Percentiles rank a stretch among this genome's conserved stretches.
These are phyloP conservation scores for Empidonax alnorum DNA, from an alignment of 2,113 vertebrate genomes.

Conservation along the genomic window DNA sequence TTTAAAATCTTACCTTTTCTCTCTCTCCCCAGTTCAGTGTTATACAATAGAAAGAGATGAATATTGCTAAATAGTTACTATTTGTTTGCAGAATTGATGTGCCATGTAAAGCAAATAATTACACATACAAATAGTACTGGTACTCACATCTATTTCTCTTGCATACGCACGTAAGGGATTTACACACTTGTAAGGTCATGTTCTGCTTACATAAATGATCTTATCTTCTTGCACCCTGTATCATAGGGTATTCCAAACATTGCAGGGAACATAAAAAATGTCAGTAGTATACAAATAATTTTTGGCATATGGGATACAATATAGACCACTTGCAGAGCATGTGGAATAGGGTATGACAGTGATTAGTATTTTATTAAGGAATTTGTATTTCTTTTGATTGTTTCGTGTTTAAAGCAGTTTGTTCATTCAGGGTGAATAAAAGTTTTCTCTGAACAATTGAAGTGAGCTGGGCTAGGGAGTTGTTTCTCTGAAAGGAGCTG, in stretches of 20 bases:
- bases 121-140: neutral
- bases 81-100: slow-evolving; percentile 58
- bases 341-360: neutral
- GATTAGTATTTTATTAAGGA: neutral
- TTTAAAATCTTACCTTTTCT: neutral
- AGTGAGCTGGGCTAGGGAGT: neutral
- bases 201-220: slow-evolving; percentile 47
- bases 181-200: slow-evolving; percentile 21
- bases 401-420: neutral
- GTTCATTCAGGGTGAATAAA: neutral
- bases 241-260: neutral
- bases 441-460: neutral
- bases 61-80: slow-evolving; percentile 25
- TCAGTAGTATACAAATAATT: neutral
- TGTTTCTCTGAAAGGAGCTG: neutral
- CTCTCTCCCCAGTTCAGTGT: neutral
- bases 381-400: neutral
- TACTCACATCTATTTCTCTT: slow-evolving; percentile 26
- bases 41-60: slow-evolving; percentile 11
- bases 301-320: neutral
- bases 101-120: slow-evolving; percentile 43
- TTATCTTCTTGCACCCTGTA: slow-evolving; percentile 23
- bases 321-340: neutral
- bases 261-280: neutral
- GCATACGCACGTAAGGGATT: slow-evolving; percentile 19